Conservation (phyloP, 2,797 vertebrate species). For the Hippocampus kuda region DNA sequence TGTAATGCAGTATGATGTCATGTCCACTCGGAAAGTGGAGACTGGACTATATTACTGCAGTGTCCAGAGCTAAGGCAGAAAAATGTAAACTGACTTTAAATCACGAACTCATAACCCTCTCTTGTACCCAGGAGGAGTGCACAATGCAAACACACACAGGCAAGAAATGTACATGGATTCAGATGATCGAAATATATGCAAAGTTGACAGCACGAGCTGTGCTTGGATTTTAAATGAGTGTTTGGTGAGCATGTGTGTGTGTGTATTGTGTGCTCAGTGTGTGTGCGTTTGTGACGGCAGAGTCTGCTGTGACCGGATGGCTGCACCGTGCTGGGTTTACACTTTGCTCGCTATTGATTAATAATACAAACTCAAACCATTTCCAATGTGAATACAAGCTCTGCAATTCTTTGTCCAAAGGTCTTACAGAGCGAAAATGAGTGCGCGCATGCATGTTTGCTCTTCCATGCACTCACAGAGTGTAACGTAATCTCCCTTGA, state of each 20-base stretch:
- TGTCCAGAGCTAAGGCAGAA: background rate
- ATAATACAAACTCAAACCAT: constrained; percentile 6
- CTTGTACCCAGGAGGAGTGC: background rate
- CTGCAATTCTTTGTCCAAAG: constrained; percentile 14
- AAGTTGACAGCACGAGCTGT: background rate
- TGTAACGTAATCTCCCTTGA: constrained; percentile 36
- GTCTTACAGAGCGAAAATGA: constrained; percentile 23
- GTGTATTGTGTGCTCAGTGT: background rate
- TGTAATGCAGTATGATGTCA: too few relatives aligned
- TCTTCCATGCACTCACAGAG: constrained; percentile 17
- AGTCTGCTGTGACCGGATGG: constrained; percentile 1
- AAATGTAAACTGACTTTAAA: background rate
- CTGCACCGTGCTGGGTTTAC: background rate
- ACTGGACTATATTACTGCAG: background rate
- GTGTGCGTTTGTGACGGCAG: background rate
- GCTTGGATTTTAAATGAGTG: constrained; percentile 1
- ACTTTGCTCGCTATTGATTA: constrained; percentile 2
- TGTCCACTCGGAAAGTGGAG: background rate
- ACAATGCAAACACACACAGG: background rate
- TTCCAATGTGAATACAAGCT: constrained; percentile 23
- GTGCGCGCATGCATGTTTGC: constrained; percentile 11
- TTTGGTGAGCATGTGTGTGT: background rate
- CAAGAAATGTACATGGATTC: background rate
- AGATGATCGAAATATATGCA: background rate
- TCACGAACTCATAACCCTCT: background rate